Conservation (phyloP, 2,113 vertebrate species). For the Pluvianellus socialis region DNA sequence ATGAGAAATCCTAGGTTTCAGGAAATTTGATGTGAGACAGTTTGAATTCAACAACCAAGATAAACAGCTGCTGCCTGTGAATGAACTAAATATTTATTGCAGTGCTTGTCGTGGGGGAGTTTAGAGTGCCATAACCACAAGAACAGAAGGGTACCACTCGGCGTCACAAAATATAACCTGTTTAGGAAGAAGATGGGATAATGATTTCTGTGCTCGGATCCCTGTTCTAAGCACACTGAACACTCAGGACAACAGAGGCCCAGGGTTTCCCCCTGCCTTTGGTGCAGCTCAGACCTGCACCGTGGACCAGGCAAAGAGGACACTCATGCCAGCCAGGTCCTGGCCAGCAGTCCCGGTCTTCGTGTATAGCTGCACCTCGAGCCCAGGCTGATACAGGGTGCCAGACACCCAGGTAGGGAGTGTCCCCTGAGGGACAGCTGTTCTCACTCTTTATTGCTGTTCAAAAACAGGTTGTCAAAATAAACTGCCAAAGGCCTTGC, state of each 20-base stretch:
- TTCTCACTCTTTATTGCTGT: background rate
- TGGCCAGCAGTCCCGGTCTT: background rate
- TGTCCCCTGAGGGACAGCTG: background rate
- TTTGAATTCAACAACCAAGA: background rate
- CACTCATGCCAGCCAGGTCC: accelerated
- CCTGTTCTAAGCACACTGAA: background rate
- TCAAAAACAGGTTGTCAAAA: background rate
- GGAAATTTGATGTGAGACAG: background rate
- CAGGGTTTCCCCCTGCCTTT: background rate
- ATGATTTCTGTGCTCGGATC: background rate
- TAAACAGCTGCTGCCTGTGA: background rate
- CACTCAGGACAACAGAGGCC: accelerated
- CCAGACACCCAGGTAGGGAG: accelerated
- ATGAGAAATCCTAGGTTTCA: slow-evolving; percentile 9
- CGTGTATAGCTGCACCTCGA: accelerated
- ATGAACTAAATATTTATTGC: background rate
- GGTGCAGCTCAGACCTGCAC: background rate
- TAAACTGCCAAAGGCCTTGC: background rate
- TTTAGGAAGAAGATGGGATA: background rate
- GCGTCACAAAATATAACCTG: background rate
- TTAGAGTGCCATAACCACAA: background rate
- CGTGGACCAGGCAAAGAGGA: accelerated
- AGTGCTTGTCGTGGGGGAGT: background rate
- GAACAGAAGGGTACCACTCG: background rate
- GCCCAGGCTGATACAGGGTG: background rate